Conservation (phyloP, 2,888 invertebrate genomes). For the Lepidocyrtoides sp. region DNA sequence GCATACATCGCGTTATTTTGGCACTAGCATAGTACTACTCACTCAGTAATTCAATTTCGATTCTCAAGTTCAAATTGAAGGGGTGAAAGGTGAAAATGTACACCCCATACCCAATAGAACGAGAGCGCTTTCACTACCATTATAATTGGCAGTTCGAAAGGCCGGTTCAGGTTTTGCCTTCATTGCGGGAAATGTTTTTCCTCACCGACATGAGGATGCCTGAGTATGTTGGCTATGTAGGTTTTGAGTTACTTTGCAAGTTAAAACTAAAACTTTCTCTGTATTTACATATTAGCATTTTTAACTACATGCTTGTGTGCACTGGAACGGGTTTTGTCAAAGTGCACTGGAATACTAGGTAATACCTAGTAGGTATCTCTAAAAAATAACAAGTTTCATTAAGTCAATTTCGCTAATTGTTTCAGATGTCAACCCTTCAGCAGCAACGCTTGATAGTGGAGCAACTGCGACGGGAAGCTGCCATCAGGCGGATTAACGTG, state of each 20-base stretch:
- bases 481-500: constrained; percentile 94
- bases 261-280: background rate
- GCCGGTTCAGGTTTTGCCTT: constrained; percentile 79
- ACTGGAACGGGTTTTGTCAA: too few species aligned
- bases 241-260: constrained; percentile 36
- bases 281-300: background rate
- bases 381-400: background rate
- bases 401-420: constrained; percentile 1
- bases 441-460: constrained; percentile 98
- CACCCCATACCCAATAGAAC: constrained; percentile 53
- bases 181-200: constrained; percentile 84
- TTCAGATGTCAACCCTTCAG: constrained; percentile 94
- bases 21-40: too few species aligned
- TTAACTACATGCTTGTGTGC: background rate
- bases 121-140: constrained; percentile 63
- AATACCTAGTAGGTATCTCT: too few species aligned
- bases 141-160: constrained; percentile 80
- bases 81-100: constrained; percentile 61
- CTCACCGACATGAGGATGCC: constrained; percentile 83
- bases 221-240: constrained; percentile 84
- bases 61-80: too few species aligned
- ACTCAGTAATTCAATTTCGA: too few species aligned
- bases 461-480: constrained; percentile 96
- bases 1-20: too few species aligned
- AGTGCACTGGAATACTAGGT: too few species aligned